Base-by-base conservation (phyloP, 2,888 invertebrate species). In the Hypomecis punctinalis region DNA sequence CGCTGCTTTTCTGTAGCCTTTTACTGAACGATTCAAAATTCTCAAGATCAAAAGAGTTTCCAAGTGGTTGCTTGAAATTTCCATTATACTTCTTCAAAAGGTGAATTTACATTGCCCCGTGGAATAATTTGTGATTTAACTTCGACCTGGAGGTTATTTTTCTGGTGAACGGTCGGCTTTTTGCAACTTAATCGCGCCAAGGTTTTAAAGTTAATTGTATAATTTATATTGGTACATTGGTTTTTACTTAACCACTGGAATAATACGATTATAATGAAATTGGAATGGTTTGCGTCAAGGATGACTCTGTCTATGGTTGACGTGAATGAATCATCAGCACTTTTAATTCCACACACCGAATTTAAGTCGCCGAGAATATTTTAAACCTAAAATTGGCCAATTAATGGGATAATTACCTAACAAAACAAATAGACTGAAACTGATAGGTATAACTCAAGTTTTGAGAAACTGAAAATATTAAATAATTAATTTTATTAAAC, bases 31-130 rank as follows among this genome's bases (percentile, higher is more conserved):
- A 81, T 86, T 81, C 77, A 78, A 84, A 86, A 86, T 85, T 85
- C 80, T 79, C 78, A 83, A 86, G 87, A 90, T 88, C 88, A 90
- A 90, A 90, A 85, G 86, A 80, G 80, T 84, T 87, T 85, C 79
- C 83, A 80, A 86, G 86, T 82, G 86, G 88, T 88, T 88, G 82
- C 81, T 81, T 79, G 80, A 89, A 90, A 85, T 90, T 90, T 84
- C 85, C 84, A 88, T 89, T 89, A 87, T 83, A 82, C 82, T 82
- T 80, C 79, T 81, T 84, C 81, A 83, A 85, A 84, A 86, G 83
- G 82, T 80, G 78, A 83, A 87, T 83, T 85, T 84, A 83, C 81
- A 83, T 82, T 80, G 78, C 75, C 77, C 74, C 65, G 75, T 73
- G 70, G 78, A 80, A 78, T 78, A 82, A 80, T 80, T 80, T 82